Conservation (phyloP, 1,140 invertebrate genomes). For the Euwallacea similis region DNA sequence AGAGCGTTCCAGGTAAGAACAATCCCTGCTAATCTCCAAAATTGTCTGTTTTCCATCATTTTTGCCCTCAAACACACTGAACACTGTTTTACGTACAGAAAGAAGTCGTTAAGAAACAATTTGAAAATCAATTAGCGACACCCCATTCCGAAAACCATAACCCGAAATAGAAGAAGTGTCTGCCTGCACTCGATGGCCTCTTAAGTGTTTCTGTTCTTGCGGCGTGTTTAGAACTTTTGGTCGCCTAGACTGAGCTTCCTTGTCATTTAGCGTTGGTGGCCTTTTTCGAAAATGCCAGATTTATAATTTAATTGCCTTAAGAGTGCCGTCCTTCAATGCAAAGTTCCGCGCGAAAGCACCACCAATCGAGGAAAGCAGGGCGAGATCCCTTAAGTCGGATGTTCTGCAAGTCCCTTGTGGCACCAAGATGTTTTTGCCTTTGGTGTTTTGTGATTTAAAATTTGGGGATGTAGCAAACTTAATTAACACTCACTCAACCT, state of each 20-base stretch:
- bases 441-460: background rate
- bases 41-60: background rate
- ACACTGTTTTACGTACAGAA: background rate
- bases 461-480: background rate
- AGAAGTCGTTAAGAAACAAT: background rate
- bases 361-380: background rate
- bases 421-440: background rate
- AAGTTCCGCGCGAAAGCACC: background rate
- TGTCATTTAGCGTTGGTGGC: background rate
- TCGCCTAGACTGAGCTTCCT: background rate
- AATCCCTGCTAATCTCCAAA: conserved; percentile 4
- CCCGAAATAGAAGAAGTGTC: background rate
- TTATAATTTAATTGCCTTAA: background rate
- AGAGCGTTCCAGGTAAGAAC: background rate
- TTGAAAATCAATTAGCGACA: conserved; percentile 1
- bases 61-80: background rate
- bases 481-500: background rate
- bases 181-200: background rate
- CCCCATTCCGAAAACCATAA: background rate
- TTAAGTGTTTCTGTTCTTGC: conserved; percentile 2
- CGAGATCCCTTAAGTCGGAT: background rate
- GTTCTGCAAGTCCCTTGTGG: background rate
- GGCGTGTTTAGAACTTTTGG: background rate
- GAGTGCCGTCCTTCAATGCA: background rate
- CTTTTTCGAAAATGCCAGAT: background rate